A percentile compares a stretch with the other conserved stretches of the same genome.
Evolutionary conservation across 1,140 invertebrate species (phyloP).

Genomic region (Leptinotarsa undecemlineata): DNA sequence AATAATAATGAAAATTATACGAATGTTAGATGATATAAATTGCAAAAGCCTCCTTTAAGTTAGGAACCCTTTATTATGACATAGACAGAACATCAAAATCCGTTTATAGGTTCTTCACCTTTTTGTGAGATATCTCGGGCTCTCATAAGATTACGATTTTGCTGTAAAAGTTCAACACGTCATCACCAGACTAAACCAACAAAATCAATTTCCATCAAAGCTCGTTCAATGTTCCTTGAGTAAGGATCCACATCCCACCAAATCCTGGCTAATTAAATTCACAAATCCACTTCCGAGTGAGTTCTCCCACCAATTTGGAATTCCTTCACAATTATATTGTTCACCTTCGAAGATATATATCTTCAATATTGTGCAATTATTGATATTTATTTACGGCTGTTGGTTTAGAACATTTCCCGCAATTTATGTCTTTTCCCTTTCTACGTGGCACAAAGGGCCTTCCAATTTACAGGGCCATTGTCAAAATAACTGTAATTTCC

Average conservation of each 20-base stretch:
- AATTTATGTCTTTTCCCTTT: constrained; percentile 31
- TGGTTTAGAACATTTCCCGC: constrained; percentile 24
- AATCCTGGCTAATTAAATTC: constrained; percentile 18
- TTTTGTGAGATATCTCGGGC: too few relatives aligned
- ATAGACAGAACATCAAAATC: too few relatives aligned
- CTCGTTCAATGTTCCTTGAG: too few relatives aligned
- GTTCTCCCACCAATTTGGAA: constrained; percentile 18
- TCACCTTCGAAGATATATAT: constrained; percentile 24
- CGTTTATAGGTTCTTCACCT: too few relatives aligned
- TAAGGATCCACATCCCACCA: neutral
- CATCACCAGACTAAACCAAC: too few relatives aligned
- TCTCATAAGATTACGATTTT: too few relatives aligned
- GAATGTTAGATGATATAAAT: too few relatives aligned
- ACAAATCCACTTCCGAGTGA: constrained; percentile 15
- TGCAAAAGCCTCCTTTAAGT: too few relatives aligned
- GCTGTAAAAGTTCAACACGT: too few relatives aligned
- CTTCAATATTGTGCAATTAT: constrained; percentile 34
- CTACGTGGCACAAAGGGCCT: constrained; percentile 24
- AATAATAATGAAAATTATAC: too few relatives aligned
- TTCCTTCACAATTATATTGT: constrained; percentile 17
- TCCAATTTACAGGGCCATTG: constrained; percentile 22
- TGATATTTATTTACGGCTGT: constrained; percentile 33
- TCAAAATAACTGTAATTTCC: constrained; percentile 27
- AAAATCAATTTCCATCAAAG: too few relatives aligned
- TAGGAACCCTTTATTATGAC: too few relatives aligned